Percentiles rank a stretch among this genome's conserved stretches.
These are phyloP conservation scores for Potamilus streckersoni DNA, from an alignment of 1,140 invertebrate genomes.

Conservation along the genomic window DNA sequence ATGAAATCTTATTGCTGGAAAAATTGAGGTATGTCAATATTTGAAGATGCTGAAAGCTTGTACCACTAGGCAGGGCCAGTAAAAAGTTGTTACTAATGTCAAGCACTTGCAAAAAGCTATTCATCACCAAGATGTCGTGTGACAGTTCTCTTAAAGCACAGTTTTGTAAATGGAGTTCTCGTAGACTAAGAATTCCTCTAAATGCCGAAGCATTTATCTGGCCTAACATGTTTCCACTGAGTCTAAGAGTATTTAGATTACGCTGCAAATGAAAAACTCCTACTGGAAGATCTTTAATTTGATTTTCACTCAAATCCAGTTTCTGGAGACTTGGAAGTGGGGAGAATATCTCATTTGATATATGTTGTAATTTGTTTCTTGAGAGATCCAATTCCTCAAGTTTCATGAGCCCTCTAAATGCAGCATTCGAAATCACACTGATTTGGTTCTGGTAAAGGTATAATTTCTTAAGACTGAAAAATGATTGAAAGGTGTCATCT, in stretches of 20 bases:
- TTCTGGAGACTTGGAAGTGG: neutral
- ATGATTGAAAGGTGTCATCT: neutral
- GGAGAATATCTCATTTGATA: conserved; percentile 8
- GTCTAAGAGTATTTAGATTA: conserved; percentile 3
- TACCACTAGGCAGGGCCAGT: conserved; percentile 4
- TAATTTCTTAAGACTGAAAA: neutral
- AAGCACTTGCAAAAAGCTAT: conserved; percentile 12
- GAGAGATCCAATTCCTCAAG: conserved; percentile 11
- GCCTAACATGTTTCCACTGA: conserved; percentile 17
- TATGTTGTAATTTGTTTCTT: conserved; percentile 11
- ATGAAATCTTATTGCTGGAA: conserved; percentile 4
- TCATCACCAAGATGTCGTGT: conserved; percentile 17
- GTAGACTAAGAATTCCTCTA: conserved; percentile 10
- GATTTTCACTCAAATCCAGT: conserved; percentile 16
- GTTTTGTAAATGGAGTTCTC: conserved; percentile 4
- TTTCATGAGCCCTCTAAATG: conserved; percentile 2
- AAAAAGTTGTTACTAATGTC: conserved; percentile 23
- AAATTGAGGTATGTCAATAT: conserved; percentile 18
- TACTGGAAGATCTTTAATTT: conserved; percentile 13
- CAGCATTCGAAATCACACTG: neutral
- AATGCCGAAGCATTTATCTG: conserved; percentile 15
- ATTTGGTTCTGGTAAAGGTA: conserved; percentile 12
- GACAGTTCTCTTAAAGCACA: conserved; percentile 18
- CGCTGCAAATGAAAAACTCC: conserved; percentile 18
- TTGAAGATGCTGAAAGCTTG: conserved; percentile 6